Evolutionary conservation across 2,797 vertebrate genomes (phyloP).

Genomic region (Coregonus ussuriensis): DNA sequence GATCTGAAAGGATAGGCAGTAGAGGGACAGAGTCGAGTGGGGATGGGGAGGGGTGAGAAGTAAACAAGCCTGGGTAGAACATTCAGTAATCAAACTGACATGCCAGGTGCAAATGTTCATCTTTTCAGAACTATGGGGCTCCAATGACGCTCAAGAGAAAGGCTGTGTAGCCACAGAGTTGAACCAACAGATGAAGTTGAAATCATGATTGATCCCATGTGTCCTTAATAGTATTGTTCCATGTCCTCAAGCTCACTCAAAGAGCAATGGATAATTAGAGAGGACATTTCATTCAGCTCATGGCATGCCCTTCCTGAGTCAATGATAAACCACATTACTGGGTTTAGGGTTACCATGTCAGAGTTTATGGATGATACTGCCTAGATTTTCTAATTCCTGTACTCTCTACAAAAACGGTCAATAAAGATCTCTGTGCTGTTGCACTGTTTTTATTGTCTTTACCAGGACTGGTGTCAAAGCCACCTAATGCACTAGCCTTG

Average conservation of each 20-base stretch:
- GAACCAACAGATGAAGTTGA: background rate
- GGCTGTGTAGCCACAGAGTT: background rate
- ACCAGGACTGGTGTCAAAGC: conserved; percentile 20
- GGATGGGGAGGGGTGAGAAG: background rate
- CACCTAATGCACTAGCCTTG: conserved; percentile 45
- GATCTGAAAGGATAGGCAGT: background rate
- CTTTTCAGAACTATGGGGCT: background rate
- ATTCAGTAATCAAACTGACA: background rate
- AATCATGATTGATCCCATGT: background rate
- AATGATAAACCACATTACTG: background rate
- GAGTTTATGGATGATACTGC: background rate
- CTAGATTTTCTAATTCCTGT: background rate
- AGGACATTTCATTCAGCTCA: background rate
- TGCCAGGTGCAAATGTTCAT: background rate
- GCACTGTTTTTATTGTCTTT: background rate
- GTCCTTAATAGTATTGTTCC: background rate
- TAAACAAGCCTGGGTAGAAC: background rate
- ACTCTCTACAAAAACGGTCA: background rate
- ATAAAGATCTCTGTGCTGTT: background rate
- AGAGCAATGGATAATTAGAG: background rate
- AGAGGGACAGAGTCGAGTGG: background rate
- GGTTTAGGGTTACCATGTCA: background rate
- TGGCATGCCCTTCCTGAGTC: no score
- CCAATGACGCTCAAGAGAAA: background rate
- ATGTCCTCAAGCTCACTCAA: background rate